These are phyloP conservation scores for Argyrosomus regius DNA, from an alignment of 2,797 vertebrate species.

Conservation along the genomic window DNA sequence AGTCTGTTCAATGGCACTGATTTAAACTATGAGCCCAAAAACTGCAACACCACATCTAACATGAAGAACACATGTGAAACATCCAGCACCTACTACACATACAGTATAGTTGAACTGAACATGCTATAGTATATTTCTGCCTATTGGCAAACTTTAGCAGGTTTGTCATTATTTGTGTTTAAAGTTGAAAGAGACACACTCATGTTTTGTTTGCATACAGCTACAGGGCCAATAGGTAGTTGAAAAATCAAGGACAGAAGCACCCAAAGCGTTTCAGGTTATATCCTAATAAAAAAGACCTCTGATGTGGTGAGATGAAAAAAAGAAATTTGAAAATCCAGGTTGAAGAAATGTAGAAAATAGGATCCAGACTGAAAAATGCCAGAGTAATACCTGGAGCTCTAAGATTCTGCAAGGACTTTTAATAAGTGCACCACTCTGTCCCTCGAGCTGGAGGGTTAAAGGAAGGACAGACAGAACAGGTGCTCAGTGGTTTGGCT, in stretches of 20 bases:
- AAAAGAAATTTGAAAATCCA: neutral
- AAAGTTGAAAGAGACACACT: neutral
- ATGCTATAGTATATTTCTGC: no score
- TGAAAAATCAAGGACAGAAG: neutral
- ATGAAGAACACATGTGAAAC: neutral
- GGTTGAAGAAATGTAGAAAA: neutral
- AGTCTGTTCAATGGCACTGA: neutral
- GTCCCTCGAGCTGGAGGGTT: conserved; percentile 19
- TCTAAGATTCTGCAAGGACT: conserved; percentile 3
- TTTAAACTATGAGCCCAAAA: neutral
- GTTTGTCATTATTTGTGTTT: neutral
- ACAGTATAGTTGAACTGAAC: neutral
- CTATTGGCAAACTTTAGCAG: no score
- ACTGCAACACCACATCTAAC: neutral
- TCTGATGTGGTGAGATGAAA: neutral
- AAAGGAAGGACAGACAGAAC: conserved; percentile 42
- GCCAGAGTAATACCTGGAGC: neutral
- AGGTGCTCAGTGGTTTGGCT: conserved; percentile 39
- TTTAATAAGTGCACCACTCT: conserved; percentile 8
- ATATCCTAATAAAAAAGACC: neutral
- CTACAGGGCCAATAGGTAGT: neutral
- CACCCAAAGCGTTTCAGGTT: neutral
- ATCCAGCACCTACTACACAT: neutral
- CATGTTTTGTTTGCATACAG: neutral
- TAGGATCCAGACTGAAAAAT: neutral